Base-by-base conservation (phyloP, 2,797 vertebrate species). In the Dromococcyx pavoninus region DNA sequence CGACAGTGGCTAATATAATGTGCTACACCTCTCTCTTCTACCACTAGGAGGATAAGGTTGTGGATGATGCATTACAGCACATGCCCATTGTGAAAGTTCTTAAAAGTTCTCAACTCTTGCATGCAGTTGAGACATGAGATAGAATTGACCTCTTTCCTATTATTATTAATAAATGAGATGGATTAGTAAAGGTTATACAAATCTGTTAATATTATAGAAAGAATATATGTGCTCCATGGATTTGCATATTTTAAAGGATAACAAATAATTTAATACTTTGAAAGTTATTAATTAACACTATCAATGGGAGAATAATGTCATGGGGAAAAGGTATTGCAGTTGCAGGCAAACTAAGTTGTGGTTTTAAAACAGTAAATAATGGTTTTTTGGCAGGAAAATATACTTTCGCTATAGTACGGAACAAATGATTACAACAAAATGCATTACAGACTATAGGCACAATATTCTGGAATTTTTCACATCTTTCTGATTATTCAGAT, bases 161-260 rank as follows among this genome's bases (percentile, higher is more conserved):
- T 81, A 60, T 83, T 84, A 88, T 70, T 92, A 92, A 67, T 70
- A 73, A 88, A 76, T 93, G 44, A 88, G 7, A 16, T 11, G 72
- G 18, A 82, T 69, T 64, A 88, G 7, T 43, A 35, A 37, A 64
- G 17, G 56, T 91, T 95, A 56, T 72, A 13, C 19, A 54, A 69
- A 48, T 53, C 64, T 67, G 23, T 9, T 33, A 91, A 77, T 77
- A 88, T n/a, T 70, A 86, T 7, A 50, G 18, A 87, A 94, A 92
- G 15, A 51, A 19, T 75, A 65, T 10, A 21, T 28, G 28, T 39
- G 23, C 3, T 56, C 6, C 0, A 72, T 27, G 25, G 41, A 64
- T 62, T 94, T 91, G 8, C 7, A 60, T 86, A 48, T 91, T 91
- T 95, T 50, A 93, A 88, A 82, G 9, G 25, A 48, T 87, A 92